Conservation (phyloP, 2,797 vertebrate genomes). For the Muscicapa comitata region DNA sequence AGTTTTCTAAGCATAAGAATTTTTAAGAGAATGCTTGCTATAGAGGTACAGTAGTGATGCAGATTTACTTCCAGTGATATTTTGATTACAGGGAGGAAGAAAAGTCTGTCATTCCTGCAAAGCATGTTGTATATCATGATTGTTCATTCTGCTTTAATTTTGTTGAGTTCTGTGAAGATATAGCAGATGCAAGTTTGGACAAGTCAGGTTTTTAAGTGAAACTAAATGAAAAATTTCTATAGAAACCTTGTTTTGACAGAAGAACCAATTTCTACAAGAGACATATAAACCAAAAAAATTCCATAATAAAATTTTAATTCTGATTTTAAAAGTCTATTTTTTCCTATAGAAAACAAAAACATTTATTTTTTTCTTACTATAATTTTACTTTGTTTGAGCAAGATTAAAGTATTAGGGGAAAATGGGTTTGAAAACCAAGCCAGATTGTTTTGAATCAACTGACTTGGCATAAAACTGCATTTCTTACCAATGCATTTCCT, state of each 20-base stretch:
- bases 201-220: not conserved
- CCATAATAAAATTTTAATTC: not conserved
- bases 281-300: not conserved
- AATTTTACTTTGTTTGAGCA: slow-evolving; percentile 22
- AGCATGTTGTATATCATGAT: not conserved
- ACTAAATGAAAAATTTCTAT: not conserved
- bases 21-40: not conserved
- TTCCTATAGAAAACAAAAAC: not conserved
- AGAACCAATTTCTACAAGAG: not conserved
- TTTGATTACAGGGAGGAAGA: not conserved
- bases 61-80: not conserved
- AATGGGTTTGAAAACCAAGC: not conserved
- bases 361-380: not conserved
- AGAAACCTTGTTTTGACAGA: not conserved
- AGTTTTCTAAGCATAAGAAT: not conserved
- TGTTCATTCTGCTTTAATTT: not conserved
- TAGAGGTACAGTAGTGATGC: not conserved
- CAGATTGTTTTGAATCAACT: slow-evolving; percentile 53
- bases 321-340: not conserved
- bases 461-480: slow-evolving; percentile 25
- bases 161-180: not conserved
- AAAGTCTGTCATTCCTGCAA: not conserved
- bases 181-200: not conserved
- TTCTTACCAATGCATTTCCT: not conserved
- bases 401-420: not conserved